phyloP scores from a whole-genome alignment of 2,113 vertebrate species.

The Patagioenas fasciata region DNA sequence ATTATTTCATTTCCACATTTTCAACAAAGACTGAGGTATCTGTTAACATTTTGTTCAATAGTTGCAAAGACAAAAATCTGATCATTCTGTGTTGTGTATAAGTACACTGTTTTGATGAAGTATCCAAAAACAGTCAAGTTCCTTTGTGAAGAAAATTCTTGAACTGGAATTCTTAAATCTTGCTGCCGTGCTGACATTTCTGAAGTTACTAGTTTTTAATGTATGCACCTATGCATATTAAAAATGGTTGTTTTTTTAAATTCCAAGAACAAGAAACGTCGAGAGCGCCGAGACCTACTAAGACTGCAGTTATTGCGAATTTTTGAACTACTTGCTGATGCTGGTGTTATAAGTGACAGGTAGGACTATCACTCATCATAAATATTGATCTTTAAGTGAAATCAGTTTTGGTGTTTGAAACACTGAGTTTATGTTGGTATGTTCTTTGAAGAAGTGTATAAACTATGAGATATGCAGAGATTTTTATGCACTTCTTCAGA shows the following conservation, averaged over 20 bases:
- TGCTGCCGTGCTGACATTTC: neutral
- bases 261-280: conserved; percentile 93
- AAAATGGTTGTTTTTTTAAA: neutral
- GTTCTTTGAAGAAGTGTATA: neutral
- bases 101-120: neutral
- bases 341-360: conserved; percentile 98
- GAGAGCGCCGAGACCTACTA: conserved; percentile 92
- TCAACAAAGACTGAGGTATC: neutral
- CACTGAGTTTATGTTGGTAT: neutral
- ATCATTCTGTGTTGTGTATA: neutral
- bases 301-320: conserved; percentile 92
- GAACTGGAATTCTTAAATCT: neutral
- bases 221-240: neutral
- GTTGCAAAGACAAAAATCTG: neutral
- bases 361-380: conserved; percentile 44
- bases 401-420: neutral
- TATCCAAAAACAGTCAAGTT: neutral
- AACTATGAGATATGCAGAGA: neutral
- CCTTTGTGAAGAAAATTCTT: neutral
- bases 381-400: neutral
- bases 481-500: neutral
- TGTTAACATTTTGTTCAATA: neutral
- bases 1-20: neutral
- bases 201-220: neutral
- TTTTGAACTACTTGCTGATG: conserved; percentile 95